A percentile compares a stretch with the other conserved stretches of the same genome.
These are phyloP conservation scores for Pseudomugil gertrudae DNA, from an alignment of 2,797 vertebrate genomes.

Conservation along the genomic window DNA sequence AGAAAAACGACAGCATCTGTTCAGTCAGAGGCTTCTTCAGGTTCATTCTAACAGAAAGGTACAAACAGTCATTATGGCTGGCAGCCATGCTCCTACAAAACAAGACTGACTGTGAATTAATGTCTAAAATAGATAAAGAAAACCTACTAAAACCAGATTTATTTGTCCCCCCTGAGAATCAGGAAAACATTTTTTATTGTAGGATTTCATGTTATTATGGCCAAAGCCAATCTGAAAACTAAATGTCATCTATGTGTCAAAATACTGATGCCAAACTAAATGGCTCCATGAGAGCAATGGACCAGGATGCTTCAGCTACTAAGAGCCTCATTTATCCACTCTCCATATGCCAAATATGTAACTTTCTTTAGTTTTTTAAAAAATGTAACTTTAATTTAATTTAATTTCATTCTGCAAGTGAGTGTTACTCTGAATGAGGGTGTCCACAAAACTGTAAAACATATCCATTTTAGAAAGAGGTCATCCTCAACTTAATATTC, in stretches of 20 bases:
- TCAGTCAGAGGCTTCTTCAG: not conserved
- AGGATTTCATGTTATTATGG: too few relatives aligned
- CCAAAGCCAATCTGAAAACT: too few relatives aligned
- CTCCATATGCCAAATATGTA: slow-evolving; percentile 11
- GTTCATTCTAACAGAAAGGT: not conserved
- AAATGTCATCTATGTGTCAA: not conserved
- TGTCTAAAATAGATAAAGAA: too few relatives aligned
- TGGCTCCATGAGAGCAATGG: not conserved
- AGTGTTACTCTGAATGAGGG: slow-evolving; percentile 19
- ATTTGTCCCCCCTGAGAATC: too few relatives aligned
- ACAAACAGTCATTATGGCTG: too few relatives aligned
- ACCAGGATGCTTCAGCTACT: slow-evolving; percentile 8
- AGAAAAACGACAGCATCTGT: not conserved
- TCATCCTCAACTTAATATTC: slow-evolving; percentile 44
- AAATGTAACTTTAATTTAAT: too few relatives aligned
- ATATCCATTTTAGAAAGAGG: slow-evolving; percentile 29
- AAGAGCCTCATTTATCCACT: slow-evolving; percentile 20
- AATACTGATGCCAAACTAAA: not conserved
- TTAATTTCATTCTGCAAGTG: too few relatives aligned
- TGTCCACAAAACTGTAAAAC: slow-evolving; percentile 18
- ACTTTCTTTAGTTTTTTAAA: slow-evolving; percentile 18
- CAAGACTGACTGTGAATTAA: not conserved
- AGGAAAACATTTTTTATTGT: too few relatives aligned
- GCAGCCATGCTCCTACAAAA: not conserved
- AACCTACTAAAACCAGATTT: too few relatives aligned